phyloP scores from a whole-genome alignment of 2,797 vertebrate genomes.

The Acipenser oxyrinchus region DNA sequence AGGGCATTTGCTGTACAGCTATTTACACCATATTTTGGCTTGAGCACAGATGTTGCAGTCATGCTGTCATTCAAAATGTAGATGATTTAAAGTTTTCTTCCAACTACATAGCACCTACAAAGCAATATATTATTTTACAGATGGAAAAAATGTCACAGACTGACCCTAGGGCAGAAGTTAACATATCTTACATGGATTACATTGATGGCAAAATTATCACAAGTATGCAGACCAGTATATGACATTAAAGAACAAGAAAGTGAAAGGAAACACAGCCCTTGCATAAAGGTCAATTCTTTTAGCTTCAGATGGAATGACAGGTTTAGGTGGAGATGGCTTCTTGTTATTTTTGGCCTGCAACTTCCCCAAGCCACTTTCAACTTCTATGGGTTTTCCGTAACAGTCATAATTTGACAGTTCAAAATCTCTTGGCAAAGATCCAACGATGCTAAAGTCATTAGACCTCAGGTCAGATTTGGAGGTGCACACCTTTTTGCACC shows the following conservation, averaged over 20 bases:
- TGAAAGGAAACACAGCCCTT: conserved; percentile 88
- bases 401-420: conserved; percentile 98
- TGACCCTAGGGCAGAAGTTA: too few species aligned
- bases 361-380: conserved; percentile 64
- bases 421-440: conserved; percentile 95
- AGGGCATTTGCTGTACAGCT: neutral
- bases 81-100: neutral
- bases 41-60: conserved; percentile 8
- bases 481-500: conserved; percentile 97
- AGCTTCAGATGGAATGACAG: conserved; percentile 91
- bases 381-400: conserved; percentile 91
- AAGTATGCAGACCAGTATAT: conserved; percentile 98
- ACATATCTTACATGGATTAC: too few species aligned
- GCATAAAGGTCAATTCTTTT: conserved; percentile 91
- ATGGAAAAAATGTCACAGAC: neutral
- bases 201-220: conserved; percentile 58
- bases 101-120: conserved; percentile 4
- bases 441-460: conserved; percentile 98
- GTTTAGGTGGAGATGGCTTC: conserved; percentile 86
- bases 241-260: conserved; percentile 96
- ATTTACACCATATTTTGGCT: neutral
- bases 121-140: conserved; percentile 3
- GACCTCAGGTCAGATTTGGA: conserved; percentile 95
- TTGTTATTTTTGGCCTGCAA: conserved; percentile 86
- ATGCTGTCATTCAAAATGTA: conserved; percentile 9